Base-by-base conservation (phyloP, 30 jellyfish, hydroid and myxozoan species). In the Aurelia coerulea region DNA sequence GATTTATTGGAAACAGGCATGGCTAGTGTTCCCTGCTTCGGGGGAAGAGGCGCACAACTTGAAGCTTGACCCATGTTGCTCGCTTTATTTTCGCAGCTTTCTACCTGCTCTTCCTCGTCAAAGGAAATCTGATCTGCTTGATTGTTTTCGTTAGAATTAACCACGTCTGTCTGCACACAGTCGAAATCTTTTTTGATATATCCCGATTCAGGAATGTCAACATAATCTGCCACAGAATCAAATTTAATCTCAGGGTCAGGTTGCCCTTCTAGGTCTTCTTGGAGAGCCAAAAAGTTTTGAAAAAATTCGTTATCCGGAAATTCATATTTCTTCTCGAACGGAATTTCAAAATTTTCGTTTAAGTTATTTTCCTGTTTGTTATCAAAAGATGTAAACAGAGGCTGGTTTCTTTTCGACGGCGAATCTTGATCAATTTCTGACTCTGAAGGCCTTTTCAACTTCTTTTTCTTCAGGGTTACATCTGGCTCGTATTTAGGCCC, bases 11-110 rank as follows among this genome's bases (percentile, higher is more conserved):
- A 71, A 17, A 84, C 93, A 0, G 93, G 93, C 93, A 84, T 84
- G 35, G 88, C 87, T 0, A 84, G 93, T 32, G 93, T 84, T 68
- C 93, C 93, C 59, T 84, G 74, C 6, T 70, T 56, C 68, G 66
- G 32, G 54, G 34, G 74, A 53, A 73, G 60, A 60, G 35, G 70
- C 10, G 35, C 70, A 23, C 70, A 60, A 70, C 93, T 84, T 13
- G 65, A 60, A 5, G 62, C 87, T 54, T 84, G 93, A 62, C 93
- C 93, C 93, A 84, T 84, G 29, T 78, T 58, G 35, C 68, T 17
- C 16, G 58, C 37, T 15, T 17, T 35, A 16, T 70, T 56, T 29
- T 10, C 64, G 37, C 58, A 16, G 37, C 17, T 13, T n/a, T 34
- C 62, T 13, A 46, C 31, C 37, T 39, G 37, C 17, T 23, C 76